A percentile compares a stretch with the other conserved stretches of the same genome.
Conservation (phyloP, 2,797 vertebrate species). For the Avahi laniger region DNA sequence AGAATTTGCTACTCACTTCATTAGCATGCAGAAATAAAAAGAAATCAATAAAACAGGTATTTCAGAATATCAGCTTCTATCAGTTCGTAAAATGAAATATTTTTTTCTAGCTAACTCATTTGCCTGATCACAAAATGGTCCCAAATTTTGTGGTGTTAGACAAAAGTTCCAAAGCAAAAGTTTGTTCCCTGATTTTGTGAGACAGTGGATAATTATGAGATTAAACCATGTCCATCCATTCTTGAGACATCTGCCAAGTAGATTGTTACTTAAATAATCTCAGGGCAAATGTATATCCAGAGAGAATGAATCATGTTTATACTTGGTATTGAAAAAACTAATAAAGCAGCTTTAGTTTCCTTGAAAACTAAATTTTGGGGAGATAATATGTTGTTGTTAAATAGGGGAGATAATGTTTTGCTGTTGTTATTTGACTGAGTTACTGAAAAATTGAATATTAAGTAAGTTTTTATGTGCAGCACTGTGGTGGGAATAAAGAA, state of each 20-base stretch:
- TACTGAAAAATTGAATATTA: neutral
- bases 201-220: neutral
- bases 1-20: neutral
- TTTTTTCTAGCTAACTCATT: neutral
- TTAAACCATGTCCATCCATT: neutral
- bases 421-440: neutral
- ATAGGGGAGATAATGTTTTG: neutral
- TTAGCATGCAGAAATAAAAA: neutral
- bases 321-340: neutral
- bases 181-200: neutral
- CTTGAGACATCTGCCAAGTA: neutral
- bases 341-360: neutral
- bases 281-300: neutral
- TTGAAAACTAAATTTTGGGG: neutral
- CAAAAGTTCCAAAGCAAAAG: neutral
- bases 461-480: neutral
- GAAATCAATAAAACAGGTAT: neutral
- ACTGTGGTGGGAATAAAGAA: neutral
- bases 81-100: neutral
- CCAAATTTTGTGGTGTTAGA: neutral
- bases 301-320: neutral
- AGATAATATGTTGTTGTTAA: neutral
- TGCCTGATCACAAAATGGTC: neutral
- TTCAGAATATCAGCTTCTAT: neutral
- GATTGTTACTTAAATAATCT: neutral